Conservation (phyloP, 2,888 invertebrate species). For the Limnephilus auricula region DNA sequence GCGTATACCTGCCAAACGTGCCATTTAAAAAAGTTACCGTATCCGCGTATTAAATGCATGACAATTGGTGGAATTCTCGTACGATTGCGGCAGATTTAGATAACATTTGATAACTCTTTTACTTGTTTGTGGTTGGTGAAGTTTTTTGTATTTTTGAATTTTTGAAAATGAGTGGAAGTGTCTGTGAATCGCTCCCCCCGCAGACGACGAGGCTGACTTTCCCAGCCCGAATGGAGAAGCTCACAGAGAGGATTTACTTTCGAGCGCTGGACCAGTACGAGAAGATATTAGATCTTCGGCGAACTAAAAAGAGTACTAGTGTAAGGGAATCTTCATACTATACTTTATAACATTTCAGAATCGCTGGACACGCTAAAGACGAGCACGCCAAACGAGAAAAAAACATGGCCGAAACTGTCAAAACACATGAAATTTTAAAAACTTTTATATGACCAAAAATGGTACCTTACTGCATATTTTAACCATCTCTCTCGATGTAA, state of each 20-base stretch:
- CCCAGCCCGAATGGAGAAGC: slow-evolving; percentile 67
- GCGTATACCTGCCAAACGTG: neutral
- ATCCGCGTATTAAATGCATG: neutral
- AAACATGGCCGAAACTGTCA: no score
- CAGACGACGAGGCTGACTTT: slow-evolving; percentile 51
- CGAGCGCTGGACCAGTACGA: slow-evolving; percentile 82
- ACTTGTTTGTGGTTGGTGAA: slow-evolving; percentile 13
- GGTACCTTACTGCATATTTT: no score
- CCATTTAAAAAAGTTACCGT: neutral
- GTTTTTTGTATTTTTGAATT: slow-evolving; percentile 8
- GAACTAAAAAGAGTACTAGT: slow-evolving; percentile 72
- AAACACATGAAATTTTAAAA: no score
- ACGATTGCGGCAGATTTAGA: neutral
- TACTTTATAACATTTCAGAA: neutral
- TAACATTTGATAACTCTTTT: slow-evolving; percentile 2
- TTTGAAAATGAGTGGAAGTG: slow-evolving; percentile 70
- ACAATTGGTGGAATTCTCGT: neutral
- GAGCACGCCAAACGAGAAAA: no score
- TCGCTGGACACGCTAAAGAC: no score
- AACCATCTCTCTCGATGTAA: no score
- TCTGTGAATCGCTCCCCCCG: slow-evolving; percentile 69
- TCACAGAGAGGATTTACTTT: slow-evolving; percentile 77
- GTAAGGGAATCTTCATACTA: slow-evolving; percentile 41
- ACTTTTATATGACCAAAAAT: no score
- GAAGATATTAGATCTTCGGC: slow-evolving; percentile 78